Base-by-base conservation (phyloP, 2,113 vertebrate genomes). In the Oxyura jamaicensis region DNA sequence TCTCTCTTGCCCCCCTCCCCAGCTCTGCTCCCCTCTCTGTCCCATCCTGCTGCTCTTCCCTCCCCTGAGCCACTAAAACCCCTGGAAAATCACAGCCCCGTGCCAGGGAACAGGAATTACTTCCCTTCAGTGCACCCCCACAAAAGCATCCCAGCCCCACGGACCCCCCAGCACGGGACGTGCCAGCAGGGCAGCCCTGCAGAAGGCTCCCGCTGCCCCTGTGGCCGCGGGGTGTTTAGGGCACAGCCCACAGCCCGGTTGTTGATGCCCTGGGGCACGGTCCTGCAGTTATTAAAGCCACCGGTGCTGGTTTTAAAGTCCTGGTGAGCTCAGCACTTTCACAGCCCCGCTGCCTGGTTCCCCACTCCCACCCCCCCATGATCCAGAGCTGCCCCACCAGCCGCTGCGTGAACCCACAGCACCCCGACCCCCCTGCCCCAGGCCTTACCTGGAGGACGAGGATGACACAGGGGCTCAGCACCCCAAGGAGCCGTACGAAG, bases 381-480 rank as follows among this genome's bases (percentile, higher is more conserved):
- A 63, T 19, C n/a, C 8, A 1, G 28, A 36, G 72, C 72, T 91
- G 71, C 62, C 60, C 68, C 4, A 4, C 10, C 33, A 41, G 74
- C 0, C 0, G 20, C n/a, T 20, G n/a, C 7, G 2, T 1, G 2
- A 58, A 58, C 44, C 26, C 7, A 23, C 53, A 66, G 60, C 62
- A 36, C 33, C 1, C 44, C 35, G 12, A 19, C 31, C 17, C 25
- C 50, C n/a, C 28, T 3, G 0, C 35, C 69, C 80, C 2, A 11
- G 75, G 59, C 56, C 95, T 95, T 95, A 97, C 96, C 96, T 94
- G 95, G 68, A 75, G 66, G 88, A 74, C 13, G 44, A 86, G 29
- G 65, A 97, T 81, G 95, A 81, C 62, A 95, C 86, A 78, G 82
- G 23, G 53, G 69, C 58, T 90, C 72, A 44, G 87, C 81, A 42